Base-by-base conservation (phyloP, 2,113 vertebrate species). In the Echinops telfairi region DNA sequence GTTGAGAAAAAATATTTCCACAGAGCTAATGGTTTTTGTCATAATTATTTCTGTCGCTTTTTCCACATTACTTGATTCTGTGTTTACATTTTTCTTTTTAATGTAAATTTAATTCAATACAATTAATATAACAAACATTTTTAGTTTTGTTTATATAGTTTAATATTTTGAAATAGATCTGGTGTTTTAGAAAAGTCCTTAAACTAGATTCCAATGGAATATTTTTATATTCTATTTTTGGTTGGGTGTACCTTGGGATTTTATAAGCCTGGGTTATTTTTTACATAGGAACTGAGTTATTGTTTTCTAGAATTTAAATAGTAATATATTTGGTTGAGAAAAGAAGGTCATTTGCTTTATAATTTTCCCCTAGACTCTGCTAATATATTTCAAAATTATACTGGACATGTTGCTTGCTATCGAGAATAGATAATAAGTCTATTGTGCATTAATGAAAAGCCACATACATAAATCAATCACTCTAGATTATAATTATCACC, bases 381-480 rank as follows among this genome's bases (percentile, higher is more conserved):
- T 89, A 53, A 53, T 90, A 47, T 47, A 86, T 78, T 83, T 93
- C 38, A 93, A 83, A 83, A 27, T 85, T 85, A 92, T 62, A 83
- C 17, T 66, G 64, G 64, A 76, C 17, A 90, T 64, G 20, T 43
- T 89, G 75, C 43, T 71, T 80, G 71, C 20, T 78, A 92, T 73
- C 19, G 36, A 88, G 76, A 90, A 83, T 38, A 77, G 60, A 92
- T 91, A 95, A 92, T 58, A 57, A 20, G 60, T 40, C 71, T 68
- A 77, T 93, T 86, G 89, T 29, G 76, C 89, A 94, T 92, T 78
- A 93, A 95, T 77, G 70, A 93, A 79, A 83, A 95, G 23, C 78
- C 66, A 57, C 83, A 82, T 16, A 81, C 43, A 68, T 93, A 94
- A 96, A 92, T 96, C 94, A 94, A 88, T 86, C 89, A 93, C 6